Evolutionary conservation across 1,140 invertebrate genomes (phyloP), one percentile per base, ranked within the genome.

Genomic region (Scylla paramamosain): DNA sequence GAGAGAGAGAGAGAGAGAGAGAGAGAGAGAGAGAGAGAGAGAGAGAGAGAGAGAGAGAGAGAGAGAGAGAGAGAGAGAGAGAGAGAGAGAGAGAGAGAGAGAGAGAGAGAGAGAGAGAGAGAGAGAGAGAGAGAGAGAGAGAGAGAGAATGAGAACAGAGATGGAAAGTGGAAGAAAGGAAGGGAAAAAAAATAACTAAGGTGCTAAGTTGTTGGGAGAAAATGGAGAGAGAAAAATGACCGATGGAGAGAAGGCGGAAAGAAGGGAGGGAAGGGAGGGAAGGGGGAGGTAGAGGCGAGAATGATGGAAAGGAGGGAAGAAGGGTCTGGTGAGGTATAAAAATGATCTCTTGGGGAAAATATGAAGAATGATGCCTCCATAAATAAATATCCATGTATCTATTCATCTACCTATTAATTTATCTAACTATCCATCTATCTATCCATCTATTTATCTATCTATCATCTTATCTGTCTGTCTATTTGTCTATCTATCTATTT

Each of bases 1-100:
- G 28, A 20, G 91, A 77, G 91, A 67, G 52, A 92, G 59, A 92
- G 91, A 32, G n/a, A 83, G 31, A 39, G 91, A 92, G 67, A 83
- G 31, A 32, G 67, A 83, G 8, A 10, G 32, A 93, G 32, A 12
- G 39, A 82, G 32, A 46, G 67, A 84, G 12, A 92, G 67, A 77
- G 29, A 77, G 67, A 92, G 29, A 84, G 88, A 46, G 46, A 48
- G 88, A 46, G 88, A 90, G 89, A 48, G 89, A 52, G 46, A 52
- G 32, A 12, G n/a, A 29, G 45, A 25, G 32, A 48, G 39, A 28
- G 45, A 25, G 39, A 91, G 48, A 12, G 45, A 25, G 16, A 46
- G 20, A 46, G 45, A 92, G 59, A 77, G 59, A 77, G 25, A 32
- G 28, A 77, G 48, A 92, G 48, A 29, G 91, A 92, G 25, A 28